A percentile compares a stretch with the other conserved stretches of the same genome.
Conservation (phyloP, 2,888 invertebrate species). For the Thecophora atra region DNA sequence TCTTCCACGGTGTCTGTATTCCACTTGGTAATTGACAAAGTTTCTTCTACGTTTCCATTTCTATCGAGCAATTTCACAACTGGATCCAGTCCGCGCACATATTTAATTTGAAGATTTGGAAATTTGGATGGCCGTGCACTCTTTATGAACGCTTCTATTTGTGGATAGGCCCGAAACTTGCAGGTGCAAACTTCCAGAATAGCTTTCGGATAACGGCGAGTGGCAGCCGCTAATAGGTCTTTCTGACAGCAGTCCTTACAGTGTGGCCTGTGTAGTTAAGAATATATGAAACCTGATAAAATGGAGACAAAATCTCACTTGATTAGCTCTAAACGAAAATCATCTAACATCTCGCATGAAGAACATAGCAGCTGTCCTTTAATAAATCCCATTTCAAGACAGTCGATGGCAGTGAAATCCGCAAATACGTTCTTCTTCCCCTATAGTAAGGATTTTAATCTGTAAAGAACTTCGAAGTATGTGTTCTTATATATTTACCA, state of each 20-base stretch:
- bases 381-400: constrained; percentile 84
- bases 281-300: background rate
- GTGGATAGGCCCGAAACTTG: constrained; percentile 97
- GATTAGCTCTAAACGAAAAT: constrained; percentile 67
- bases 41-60: constrained; percentile 84
- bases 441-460: background rate
- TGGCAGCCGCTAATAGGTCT: constrained; percentile 73
- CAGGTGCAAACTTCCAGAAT: constrained; percentile 97
- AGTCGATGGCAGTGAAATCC: constrained; percentile 82
- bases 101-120: constrained; percentile 90
- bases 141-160: constrained; percentile 97
- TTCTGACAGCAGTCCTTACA: constrained; percentile 85
- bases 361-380: constrained; percentile 87
- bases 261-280: constrained; percentile 58
- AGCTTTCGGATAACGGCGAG: constrained; percentile 88
- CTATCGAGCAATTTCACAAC: constrained; percentile 90
- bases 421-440: constrained; percentile 52
- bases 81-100: constrained; percentile 93
- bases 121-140: constrained; percentile 90
- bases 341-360: constrained; percentile 84
- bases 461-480: no score
- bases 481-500: constrained; percentile 21
- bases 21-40: constrained; percentile 97
- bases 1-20: constrained; percentile 98
- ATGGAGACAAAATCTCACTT: constrained; percentile 49